Evolutionary conservation across 2,113 vertebrate species (phyloP).

Genomic region (Zosterops japonicus): DNA sequence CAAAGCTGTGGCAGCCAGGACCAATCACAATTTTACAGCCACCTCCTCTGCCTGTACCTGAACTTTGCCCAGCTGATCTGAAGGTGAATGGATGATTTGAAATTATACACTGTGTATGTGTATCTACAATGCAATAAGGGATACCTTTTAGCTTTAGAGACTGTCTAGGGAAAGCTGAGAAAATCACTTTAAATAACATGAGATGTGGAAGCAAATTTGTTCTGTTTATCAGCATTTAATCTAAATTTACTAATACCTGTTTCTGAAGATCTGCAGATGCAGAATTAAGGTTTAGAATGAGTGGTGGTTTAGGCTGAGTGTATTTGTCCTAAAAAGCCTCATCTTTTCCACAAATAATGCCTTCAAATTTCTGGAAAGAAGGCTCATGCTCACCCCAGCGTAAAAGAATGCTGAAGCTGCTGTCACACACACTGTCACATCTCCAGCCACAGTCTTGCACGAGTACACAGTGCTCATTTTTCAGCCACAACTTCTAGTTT

Average conservation of each 20-base stretch:
- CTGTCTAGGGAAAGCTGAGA: not conserved
- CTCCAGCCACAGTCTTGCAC: not conserved
- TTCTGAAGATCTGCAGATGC: not conserved
- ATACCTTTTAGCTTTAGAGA: not conserved
- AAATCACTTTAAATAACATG: not conserved
- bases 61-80: not conserved
- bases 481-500: constrained; percentile 4
- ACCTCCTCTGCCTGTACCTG: not conserved
- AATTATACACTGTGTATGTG: not conserved
- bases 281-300: not conserved
- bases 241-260: not conserved
- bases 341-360: not conserved
- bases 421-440: not conserved
- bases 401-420: not conserved
- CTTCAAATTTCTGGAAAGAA: not conserved
- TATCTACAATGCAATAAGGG: not conserved
- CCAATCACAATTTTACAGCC: accelerated
- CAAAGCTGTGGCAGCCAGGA: accelerated
- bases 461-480: not conserved
- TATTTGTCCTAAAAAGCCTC: not conserved
- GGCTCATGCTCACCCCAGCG: not conserved
- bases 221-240: constrained; percentile 8
- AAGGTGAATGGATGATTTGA: not conserved
- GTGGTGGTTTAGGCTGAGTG: not conserved
- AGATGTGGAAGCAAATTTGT: not conserved